phyloP scores from a whole-genome alignment of 2,113 vertebrate genomes.

The Scomber japonicus region DNA sequence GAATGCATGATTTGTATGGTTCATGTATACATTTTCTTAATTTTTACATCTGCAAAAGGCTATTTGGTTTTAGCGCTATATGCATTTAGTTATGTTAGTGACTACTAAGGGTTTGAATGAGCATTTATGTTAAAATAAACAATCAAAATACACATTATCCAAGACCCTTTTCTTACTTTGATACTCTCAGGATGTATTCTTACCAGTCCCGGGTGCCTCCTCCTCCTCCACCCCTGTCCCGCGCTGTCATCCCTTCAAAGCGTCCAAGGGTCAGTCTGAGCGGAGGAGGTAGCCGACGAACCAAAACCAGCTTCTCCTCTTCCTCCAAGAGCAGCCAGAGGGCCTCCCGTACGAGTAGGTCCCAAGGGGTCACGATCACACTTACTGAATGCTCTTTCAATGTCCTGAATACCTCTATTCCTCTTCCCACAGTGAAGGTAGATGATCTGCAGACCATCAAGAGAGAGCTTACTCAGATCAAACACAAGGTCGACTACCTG shows the following conservation, averaged over 20 bases:
- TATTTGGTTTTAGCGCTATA: too few species aligned
- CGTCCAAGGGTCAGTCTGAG: conserved; percentile 89
- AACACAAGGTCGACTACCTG: conserved; percentile 92
- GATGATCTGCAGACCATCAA: conserved; percentile 93
- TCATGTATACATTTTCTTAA: too few species aligned
- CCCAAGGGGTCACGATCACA: neutral
- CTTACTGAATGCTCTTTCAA: too few species aligned
- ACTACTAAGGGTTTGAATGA: too few species aligned
- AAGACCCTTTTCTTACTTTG: neutral
- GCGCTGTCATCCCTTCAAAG: conserved; percentile 89
- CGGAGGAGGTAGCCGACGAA: conserved; percentile 87
- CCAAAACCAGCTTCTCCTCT: conserved; percentile 90
- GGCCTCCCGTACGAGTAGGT: conserved; percentile 84
- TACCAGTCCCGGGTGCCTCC: conserved; percentile 88
- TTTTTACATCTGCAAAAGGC: too few species aligned
- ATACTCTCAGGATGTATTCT: conserved; percentile 86
- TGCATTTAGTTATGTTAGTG: too few species aligned
- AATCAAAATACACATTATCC: too few species aligned
- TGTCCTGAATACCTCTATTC: too few species aligned
- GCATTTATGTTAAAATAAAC: too few species aligned
- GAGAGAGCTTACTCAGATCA: conserved; percentile 92
- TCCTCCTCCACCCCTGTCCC: conserved; percentile 88
- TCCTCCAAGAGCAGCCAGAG: conserved; percentile 90
- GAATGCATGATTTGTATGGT: too few species aligned
- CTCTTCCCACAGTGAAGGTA: conserved; percentile 84